Conservation (phyloP, 2,888 invertebrate genomes). For the Eristalinus sepulchralis region DNA sequence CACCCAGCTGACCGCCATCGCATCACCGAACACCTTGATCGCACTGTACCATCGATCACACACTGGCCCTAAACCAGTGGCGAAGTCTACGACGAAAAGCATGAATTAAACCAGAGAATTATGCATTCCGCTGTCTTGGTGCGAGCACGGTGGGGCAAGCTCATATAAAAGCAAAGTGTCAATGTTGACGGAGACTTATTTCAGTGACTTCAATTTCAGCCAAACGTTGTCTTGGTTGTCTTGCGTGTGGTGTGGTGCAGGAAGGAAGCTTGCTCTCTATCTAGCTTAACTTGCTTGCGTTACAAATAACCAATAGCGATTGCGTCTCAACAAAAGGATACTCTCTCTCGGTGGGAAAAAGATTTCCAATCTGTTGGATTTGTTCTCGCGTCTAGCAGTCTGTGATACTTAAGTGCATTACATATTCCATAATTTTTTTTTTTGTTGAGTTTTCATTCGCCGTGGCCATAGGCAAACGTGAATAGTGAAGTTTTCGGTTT, state of each 20-base stretch:
- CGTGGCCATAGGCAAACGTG: slow-evolving; percentile 13
- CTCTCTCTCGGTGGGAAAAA: slow-evolving; percentile 44
- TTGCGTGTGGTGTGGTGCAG: slow-evolving; percentile 48
- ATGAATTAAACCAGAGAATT: slow-evolving; percentile 63
- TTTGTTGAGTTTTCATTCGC: not conserved
- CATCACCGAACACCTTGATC: slow-evolving; percentile 35
- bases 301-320: not conserved
- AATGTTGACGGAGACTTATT: slow-evolving; percentile 79
- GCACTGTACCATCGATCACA: slow-evolving; percentile 43
- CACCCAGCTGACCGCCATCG: slow-evolving; percentile 36
- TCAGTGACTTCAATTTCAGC: slow-evolving; percentile 80
- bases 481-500: slow-evolving; percentile 3
- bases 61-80: not conserved
- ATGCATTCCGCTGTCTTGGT: slow-evolving; percentile 50
- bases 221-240: slow-evolving; percentile 61
- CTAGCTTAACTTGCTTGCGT: not conserved
- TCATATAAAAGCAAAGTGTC: slow-evolving; percentile 80
- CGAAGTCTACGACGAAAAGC: slow-evolving; percentile 10
- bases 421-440: too few relatives aligned
- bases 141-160: slow-evolving; percentile 66
- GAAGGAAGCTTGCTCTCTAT: slow-evolving; percentile 63
- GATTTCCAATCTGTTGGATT: slow-evolving; percentile 42
- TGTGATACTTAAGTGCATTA: slow-evolving; percentile 10
- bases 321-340: slow-evolving; percentile 23
- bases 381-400: slow-evolving; percentile 20